These are phyloP conservation scores for Harmothoe impar DNA, from an alignment of 2,888 invertebrate species.

Conservation along the genomic window DNA sequence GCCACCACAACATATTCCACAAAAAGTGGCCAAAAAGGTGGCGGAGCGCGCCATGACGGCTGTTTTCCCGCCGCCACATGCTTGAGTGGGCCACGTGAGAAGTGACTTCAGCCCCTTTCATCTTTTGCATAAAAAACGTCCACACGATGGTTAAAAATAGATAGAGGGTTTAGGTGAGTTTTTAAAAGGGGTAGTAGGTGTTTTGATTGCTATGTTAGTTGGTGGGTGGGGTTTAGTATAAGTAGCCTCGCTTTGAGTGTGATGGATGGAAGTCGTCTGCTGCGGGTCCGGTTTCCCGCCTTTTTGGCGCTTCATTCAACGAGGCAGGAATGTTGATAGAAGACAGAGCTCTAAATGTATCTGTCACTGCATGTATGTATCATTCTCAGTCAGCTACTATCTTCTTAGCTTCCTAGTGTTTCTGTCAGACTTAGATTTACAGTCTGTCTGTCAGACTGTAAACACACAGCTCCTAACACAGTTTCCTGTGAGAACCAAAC, in stretches of 20 bases:
- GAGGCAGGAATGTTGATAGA: not conserved
- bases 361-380: not conserved
- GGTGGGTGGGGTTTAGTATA: not conserved
- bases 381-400: not conserved
- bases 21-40: not conserved
- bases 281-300: not conserved
- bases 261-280: not conserved
- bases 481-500: too few relatives aligned
- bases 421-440: too few relatives aligned
- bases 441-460: too few relatives aligned
- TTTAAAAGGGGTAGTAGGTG: not conserved
- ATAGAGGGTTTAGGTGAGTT: not conserved
- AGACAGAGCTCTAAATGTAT: not conserved
- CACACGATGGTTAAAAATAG: not conserved
- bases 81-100: not conserved
- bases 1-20: not conserved
- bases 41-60: not conserved
- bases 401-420: too few relatives aligned
- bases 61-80: not conserved
- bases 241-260: not conserved
- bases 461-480: too few relatives aligned
- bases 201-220: not conserved
- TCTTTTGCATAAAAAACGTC: not conserved
- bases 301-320: conserved; percentile 2
- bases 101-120: not conserved